These are phyloP conservation scores for Sinotaia quadrata DNA, from an alignment of 2,888 invertebrate genomes.

Conservation along the genomic window DNA sequence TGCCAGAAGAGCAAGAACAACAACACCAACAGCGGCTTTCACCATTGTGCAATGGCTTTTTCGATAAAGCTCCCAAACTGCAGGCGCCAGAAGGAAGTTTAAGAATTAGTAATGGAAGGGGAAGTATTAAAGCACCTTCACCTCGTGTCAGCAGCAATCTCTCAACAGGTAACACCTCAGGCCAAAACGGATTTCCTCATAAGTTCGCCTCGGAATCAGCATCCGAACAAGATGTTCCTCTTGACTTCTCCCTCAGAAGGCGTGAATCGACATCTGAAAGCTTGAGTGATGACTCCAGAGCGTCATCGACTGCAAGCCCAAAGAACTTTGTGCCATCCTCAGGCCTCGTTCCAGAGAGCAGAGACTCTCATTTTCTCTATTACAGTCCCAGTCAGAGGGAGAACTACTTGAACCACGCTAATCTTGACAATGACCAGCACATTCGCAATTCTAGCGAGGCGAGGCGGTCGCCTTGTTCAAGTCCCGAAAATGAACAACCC, in stretches of 20 bases:
- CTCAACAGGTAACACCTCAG: neutral
- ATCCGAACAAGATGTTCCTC: slow-evolving; percentile 35
- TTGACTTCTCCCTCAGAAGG: slow-evolving; percentile 36
- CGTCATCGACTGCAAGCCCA: slow-evolving; percentile 31
- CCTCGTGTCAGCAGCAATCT: neutral
- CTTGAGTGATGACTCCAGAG: slow-evolving; percentile 34
- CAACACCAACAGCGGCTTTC: neutral
- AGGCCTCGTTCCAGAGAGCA: slow-evolving; percentile 4
- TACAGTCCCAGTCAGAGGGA: neutral
- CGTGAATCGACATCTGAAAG: slow-evolving; percentile 37
- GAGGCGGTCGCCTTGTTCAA: neutral
- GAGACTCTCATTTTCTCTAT: neutral
- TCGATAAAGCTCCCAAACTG: no score
- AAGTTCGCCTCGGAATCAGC: no score
- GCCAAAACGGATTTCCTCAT: no score
- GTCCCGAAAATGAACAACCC: slow-evolving; percentile 5
- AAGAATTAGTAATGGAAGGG: neutral
- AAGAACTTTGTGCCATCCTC: neutral
- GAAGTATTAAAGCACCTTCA: no score
- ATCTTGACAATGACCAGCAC: neutral
- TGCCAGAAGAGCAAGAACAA: neutral
- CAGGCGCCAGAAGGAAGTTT: neutral
- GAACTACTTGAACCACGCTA: neutral
- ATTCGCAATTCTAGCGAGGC: neutral
- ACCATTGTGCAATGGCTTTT: slow-evolving; percentile 11